Evolutionary conservation across 2,888 invertebrate species (phyloP), one percentile per base, ranked within the genome.

Genomic region (Drosophila kokeensis): DNA sequence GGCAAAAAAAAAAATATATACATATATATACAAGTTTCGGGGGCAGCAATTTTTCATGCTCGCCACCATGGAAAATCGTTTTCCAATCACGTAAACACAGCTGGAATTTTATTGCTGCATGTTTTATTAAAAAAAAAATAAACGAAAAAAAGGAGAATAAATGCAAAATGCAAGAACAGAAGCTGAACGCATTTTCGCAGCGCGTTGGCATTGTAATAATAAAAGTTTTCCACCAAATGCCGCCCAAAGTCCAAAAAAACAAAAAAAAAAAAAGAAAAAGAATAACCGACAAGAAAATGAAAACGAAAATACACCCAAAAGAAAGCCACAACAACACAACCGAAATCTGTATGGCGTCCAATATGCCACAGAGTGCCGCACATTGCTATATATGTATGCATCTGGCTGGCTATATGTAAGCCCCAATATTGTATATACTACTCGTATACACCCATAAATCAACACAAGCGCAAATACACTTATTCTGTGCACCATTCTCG

Each of bases 11-110:
- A 0, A 64, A 67, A 50, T 0, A 18, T 21, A 32, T 32, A 38
- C n/a, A n/a, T 15, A 55, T 32, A 38, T 29, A n/a, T 15, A 55
- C 29, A 74, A 67, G 50, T 65, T 79, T 73, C 53, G 55, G 45
- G 60, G 49, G 32, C 48, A 74, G 49, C 78, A 74, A 81, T 83
- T 83, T 82, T 86, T 81, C 83, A 82, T 80, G 82, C 79, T 75
- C 65, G 74, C 73, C 74, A 72, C 83, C 75, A 85, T 87, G 87
- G 85, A 88, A 88, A 88, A 88, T 88, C 87, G 83, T 85, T 88
- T 88, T 88, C 82, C 87, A 88, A 88, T 88, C 88, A 88, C 86
- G 87, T 85, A 88, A 87, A 83, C 88, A 84, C 88, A 88, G 88
- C 87, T 89, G 89, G 87, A 86, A 81, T 89, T 89, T 88, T 88